Conservation (phyloP, 2,113 vertebrate species). For the Turdus rufiventris region DNA sequence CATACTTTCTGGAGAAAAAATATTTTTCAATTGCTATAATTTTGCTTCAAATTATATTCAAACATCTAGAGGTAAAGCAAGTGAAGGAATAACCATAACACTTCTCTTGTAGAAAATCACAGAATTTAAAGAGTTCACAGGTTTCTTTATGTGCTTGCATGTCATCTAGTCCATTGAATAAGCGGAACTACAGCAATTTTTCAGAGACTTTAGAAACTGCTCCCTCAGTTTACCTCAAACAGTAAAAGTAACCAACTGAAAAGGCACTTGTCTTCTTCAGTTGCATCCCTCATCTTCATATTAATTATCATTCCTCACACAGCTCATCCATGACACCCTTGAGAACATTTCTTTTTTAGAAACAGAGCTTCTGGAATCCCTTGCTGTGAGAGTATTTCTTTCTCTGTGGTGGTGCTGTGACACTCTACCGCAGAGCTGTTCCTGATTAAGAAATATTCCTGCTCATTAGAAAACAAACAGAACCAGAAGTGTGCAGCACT, state of each 20-base stretch:
- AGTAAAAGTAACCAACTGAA: neutral
- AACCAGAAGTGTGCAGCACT: neutral
- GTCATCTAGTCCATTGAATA: neutral
- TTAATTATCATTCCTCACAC: neutral
- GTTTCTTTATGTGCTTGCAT: neutral
- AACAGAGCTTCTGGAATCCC: neutral
- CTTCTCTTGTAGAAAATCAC: neutral
- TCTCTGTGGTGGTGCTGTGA: neutral
- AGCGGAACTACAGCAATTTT: neutral
- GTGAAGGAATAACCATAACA: neutral
- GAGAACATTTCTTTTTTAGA: neutral
- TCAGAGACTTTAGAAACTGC: neutral
- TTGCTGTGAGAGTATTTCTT: neutral
- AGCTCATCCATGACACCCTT: neutral
- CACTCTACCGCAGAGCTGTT: neutral
- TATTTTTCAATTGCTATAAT: neutral
- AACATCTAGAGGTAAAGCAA: neutral
- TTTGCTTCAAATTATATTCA: neutral
- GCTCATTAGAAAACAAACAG: neutral
- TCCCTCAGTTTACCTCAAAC: neutral
- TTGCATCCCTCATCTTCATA: neutral
- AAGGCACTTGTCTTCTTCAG: neutral
- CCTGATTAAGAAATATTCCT: neutral
- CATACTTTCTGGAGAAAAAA: neutral
- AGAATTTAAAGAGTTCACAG: neutral